These are phyloP conservation scores for Lepetodrilus schrolli DNA, from an alignment of 2,888 invertebrate species.

Conservation along the genomic window DNA sequence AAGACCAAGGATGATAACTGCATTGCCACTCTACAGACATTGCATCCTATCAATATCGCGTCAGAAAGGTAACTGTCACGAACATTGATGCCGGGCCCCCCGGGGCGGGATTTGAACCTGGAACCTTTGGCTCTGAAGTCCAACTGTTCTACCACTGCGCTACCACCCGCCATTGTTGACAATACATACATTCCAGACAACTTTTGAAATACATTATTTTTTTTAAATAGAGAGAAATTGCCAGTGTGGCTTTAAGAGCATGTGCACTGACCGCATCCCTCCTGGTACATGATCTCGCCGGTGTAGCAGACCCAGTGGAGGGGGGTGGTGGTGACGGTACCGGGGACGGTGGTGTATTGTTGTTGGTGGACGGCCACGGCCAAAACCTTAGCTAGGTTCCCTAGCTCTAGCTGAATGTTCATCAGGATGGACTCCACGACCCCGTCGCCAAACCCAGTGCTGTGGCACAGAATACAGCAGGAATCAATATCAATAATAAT, in stretches of 20 bases:
- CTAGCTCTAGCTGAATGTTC: conserved; percentile 54
- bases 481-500: background rate
- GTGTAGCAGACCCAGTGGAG: conserved; percentile 53
- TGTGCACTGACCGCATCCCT: conserved; percentile 61
- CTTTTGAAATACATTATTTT: background rate
- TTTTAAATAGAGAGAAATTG: background rate
- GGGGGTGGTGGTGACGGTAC: conserved; percentile 46
- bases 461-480: conserved; percentile 34
- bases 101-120: no score
- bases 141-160: no score
- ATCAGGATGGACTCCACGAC: conserved; percentile 46
- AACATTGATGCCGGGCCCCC: no score
- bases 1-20: no score
- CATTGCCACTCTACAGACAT: no score
- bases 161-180: no score
- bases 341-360: conserved; percentile 49
- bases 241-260: background rate
- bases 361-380: conserved; percentile 45
- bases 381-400: conserved; percentile 47
- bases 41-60: no score
- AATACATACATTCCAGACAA: background rate
- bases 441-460: conserved; percentile 43
- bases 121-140: no score
- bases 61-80: no score
- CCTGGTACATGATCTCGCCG: conserved; percentile 55